Percentiles rank a stretch among this genome's conserved stretches.
Conservation (phyloP, 2,888 invertebrate genomes). For the Zhuqinia jingwanae region DNA sequence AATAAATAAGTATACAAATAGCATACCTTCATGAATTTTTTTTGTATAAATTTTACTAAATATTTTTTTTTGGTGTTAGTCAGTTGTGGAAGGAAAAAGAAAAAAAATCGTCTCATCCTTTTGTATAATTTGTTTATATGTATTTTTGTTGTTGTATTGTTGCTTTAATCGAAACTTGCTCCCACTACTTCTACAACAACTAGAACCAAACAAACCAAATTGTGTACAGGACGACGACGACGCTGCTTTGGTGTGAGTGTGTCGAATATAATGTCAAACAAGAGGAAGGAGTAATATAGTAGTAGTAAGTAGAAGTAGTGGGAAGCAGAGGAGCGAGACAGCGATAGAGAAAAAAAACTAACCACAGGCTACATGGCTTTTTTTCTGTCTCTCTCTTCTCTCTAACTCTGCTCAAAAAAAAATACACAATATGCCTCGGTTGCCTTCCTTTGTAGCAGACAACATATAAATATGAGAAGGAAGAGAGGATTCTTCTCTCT, state of each 20-base stretch:
- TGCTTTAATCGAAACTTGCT: conserved; percentile 39
- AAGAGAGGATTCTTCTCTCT: conserved; percentile 46
- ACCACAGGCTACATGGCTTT: conserved; percentile 59
- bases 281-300: conserved; percentile 24
- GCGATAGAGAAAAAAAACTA: conserved; percentile 45
- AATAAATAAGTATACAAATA: not conserved
- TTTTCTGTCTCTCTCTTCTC: too few relatives aligned
- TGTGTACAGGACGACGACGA: not conserved
- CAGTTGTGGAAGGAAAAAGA: not conserved
- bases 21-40: not conserved
- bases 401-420: not conserved
- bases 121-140: not conserved
- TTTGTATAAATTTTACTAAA: conserved; percentile 17
- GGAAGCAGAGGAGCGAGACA: not conserved
- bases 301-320: not conserved
- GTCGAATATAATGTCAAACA: conserved; percentile 67
- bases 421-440: not conserved
- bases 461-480: conserved; percentile 53
- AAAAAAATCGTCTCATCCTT: not conserved
- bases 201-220: conserved; percentile 52
- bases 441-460: conserved; percentile 15
- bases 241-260: conserved; percentile 42
- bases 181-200: conserved; percentile 29
- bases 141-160: conserved; percentile 10
- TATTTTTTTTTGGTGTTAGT: too few relatives aligned